These are phyloP conservation scores for Orius insidiosus DNA, from an alignment of 1,140 invertebrate genomes.

Conservation along the genomic window DNA sequence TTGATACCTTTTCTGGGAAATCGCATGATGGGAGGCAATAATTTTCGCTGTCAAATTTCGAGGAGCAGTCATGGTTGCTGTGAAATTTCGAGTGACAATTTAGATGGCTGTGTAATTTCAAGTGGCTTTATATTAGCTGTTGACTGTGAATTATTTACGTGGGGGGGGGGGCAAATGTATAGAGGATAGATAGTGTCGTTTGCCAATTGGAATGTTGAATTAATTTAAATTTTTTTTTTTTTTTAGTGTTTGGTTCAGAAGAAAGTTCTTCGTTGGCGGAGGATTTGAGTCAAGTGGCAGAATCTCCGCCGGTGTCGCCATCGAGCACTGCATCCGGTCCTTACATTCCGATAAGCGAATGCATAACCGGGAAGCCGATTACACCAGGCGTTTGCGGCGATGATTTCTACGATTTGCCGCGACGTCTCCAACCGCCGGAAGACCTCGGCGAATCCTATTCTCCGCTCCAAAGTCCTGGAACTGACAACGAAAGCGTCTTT, in stretches of 20 bases:
- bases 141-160: not conserved
- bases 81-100: not conserved
- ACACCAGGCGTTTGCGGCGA: conserved; percentile 10
- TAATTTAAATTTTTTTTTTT: conserved; percentile 14
- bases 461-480: conserved; percentile 32
- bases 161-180: too few relatives aligned
- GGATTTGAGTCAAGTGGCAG: conserved; percentile 20
- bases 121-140: not conserved
- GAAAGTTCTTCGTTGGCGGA: conserved; percentile 13
- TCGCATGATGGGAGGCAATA: too few relatives aligned
- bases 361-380: conserved; percentile 60
- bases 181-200: too few relatives aligned
- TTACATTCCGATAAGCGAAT: conserved; percentile 74
- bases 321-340: conserved; percentile 43
- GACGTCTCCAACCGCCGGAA: conserved; percentile 24
- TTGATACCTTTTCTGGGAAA: too few relatives aligned
- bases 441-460: conserved; percentile 20
- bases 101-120: not conserved
- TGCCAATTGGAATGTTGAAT: not conserved
- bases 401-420: conserved; percentile 35
- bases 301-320: conserved; percentile 39
- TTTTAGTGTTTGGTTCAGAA: conserved; percentile 17
- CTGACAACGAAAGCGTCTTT: conserved; percentile 36
- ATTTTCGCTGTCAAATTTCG: too few relatives aligned
- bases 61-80: too few relatives aligned